Evolutionary conservation across 2,888 invertebrate genomes (phyloP), one percentile per base, ranked within the genome.

Genomic region (Argyresthia albistria): DNA sequence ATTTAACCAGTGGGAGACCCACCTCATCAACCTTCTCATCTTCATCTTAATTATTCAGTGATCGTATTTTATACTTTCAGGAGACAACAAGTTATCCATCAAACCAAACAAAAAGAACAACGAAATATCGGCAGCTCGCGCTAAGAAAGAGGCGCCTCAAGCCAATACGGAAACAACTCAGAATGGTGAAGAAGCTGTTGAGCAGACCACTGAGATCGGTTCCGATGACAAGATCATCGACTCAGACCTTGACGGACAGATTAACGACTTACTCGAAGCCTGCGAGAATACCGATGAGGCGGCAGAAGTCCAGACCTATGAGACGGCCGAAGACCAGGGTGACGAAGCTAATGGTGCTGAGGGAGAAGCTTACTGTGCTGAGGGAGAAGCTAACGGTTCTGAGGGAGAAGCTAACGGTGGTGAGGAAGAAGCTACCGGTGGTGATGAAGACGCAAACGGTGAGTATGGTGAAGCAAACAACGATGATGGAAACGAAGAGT

Each of bases 211-310:
- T 12, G 53, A 14, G 14, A 43, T 37, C 9, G 12, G 1, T 11
- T 10, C 12, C 1, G 45, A 48, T n/a, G 43, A 48, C 14, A 48
- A 14, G 15, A 8, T 54, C 12, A 46, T 59, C 1, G 51, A 51
- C 14, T 43, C 54, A 9, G 65, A 57, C 25, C 56, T 81, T 1
- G 76, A 80, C 25, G 59, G 64, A 4, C 79, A 81, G 58, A 80
- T 80, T 25, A 59, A 57, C 3, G 73, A 77, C 39, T 59, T 83
- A n/a, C 61, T 81, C 0, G 56, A 67, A 0, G 63, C 72, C 1
- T 75, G 80, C 16, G 7, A 14, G 1, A 43, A 25, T n/a, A n/a
- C 47, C 6, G 51, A 46, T 16, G 53, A 53, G 7, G 16, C 45
- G n/a, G 12, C 16, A 11, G 42, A n/a, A n/a, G 47, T 25, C 25